Base-by-base conservation (phyloP, 2,888 invertebrate genomes). In the Mystacides longicornis region DNA sequence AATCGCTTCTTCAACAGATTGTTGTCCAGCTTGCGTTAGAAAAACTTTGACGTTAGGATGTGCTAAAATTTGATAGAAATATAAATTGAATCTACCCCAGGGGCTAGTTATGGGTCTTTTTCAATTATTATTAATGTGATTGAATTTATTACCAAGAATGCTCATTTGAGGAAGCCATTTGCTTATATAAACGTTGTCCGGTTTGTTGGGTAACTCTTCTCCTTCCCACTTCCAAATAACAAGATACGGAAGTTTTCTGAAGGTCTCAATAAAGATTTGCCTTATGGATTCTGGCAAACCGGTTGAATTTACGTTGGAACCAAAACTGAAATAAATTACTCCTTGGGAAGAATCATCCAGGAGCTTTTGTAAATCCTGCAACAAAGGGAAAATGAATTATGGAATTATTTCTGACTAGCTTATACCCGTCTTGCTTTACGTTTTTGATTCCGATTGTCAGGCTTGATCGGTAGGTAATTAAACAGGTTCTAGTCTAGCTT, bases 91-190 rank as follows among this genome's bases (percentile, higher is more conserved):
- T 11, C 27, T 27, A 11, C 7, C 27, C 5, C 11, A 27, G 27
- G 11, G 7, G 5, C 27, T 11, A 27, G 27, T 27, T 27, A 7
- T 27, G 27, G 27, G n/a, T n/a, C n/a, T 27, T 27, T 27, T 27
- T 7, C 5, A 27, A 7, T 7, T 27, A 27, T 5, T 27, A 27
- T 27, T 27, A 7, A 27, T 27, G 5, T 27, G 27, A 27, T 27
- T 27, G 27, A 27, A 27, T 27, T n/a, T n/a, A 22, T 58, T 63
- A 68, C 70, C 68, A 23, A 71, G 60, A 42, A 71, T 61, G 56
- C 68, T 69, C 49, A 67, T 64, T 59, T 71, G 71, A 0, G 71
- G 70, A 16, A 70, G 58, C 70, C 71, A 72, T 43, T 67, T 67
- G n/a, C 54, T 56, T 3, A 67, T 59, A 55, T 64, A 64, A 1